These are phyloP conservation scores for Eulimnadia texana DNA, from an alignment of 1,140 invertebrate genomes.

Conservation along the genomic window DNA sequence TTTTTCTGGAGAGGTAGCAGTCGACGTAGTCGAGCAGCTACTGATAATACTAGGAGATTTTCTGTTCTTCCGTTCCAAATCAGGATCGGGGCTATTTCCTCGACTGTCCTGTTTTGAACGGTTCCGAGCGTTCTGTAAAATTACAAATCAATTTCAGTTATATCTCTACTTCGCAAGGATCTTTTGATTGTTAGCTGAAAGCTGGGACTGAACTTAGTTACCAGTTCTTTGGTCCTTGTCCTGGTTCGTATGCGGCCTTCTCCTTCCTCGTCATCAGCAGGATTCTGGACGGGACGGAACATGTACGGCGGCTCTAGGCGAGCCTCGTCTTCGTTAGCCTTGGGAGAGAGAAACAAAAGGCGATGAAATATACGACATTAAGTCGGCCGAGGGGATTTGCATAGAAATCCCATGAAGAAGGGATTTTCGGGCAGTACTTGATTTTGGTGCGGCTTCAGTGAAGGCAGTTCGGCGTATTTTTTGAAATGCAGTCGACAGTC, in stretches of 20 bases:
- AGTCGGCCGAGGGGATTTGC: too few species aligned
- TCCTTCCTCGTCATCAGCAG: slow-evolving; percentile 44
- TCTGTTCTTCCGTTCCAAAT: slow-evolving; percentile 30
- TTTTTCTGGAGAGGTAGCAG: neutral
- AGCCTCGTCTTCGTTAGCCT: slow-evolving; percentile 9
- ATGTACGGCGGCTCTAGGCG: slow-evolving; percentile 41
- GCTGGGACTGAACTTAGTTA: slow-evolving; percentile 17
- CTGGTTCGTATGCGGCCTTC: slow-evolving; percentile 76
- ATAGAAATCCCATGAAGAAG: neutral
- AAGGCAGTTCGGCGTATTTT: slow-evolving; percentile 60
- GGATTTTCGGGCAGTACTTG: neutral
- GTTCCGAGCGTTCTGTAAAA: slow-evolving; percentile 6
- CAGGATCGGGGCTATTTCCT: slow-evolving; percentile 54
- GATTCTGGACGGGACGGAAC: slow-evolving; percentile 49
- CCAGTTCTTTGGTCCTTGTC: slow-evolving; percentile 62
- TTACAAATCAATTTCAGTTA: too few species aligned
- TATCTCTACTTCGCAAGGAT: too few species aligned
- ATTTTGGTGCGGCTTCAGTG: slow-evolving; percentile 23
- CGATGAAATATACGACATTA: neutral
- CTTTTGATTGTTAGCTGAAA: neutral
- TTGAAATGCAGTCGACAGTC: slow-evolving; percentile 69
- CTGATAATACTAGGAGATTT: slow-evolving; percentile 36
- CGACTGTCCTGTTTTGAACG: slow-evolving; percentile 46
- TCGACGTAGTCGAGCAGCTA: slow-evolving; percentile 29
- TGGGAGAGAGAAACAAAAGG: neutral